A percentile compares a stretch with the other conserved stretches of the same genome.
phyloP scores from a whole-genome alignment of 2,113 vertebrate genomes.

The Eptesicus fuscus region DNA sequence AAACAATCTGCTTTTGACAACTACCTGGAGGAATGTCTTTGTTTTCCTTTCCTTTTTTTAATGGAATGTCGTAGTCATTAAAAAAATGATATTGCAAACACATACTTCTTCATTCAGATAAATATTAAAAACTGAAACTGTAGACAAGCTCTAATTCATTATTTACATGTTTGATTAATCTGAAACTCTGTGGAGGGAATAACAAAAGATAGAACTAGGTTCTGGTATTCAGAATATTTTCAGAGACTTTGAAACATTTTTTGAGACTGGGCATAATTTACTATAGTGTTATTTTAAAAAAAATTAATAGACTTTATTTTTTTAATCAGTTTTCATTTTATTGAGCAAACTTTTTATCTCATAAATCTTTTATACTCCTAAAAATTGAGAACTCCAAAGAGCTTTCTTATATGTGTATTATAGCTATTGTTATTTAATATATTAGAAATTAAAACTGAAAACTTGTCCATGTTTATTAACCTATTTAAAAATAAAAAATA shows the following conservation, averaged over 20 bases:
- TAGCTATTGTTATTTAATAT: neutral
- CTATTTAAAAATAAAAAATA: slow-evolving; percentile 3
- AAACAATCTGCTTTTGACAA: slow-evolving; percentile 8
- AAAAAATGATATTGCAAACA: slow-evolving; percentile 55
- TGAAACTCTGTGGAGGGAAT: slow-evolving; percentile 51
- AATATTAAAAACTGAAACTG: slow-evolving; percentile 71
- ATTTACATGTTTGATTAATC: slow-evolving; percentile 68
- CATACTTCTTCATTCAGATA: slow-evolving; percentile 58
- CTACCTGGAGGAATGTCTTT: neutral
- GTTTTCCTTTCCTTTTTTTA: slow-evolving; percentile 45
- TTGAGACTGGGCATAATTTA: slow-evolving; percentile 53
- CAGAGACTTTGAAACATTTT: slow-evolving; percentile 38
- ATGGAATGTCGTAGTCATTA: slow-evolving; percentile 55
- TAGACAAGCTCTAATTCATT: slow-evolving; percentile 68
- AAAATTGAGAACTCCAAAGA: neutral
- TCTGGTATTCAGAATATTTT: slow-evolving; percentile 61
- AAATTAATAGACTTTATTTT: neutral
- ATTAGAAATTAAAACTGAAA: neutral
- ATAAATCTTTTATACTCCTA: neutral
- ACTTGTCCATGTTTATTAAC: neutral
- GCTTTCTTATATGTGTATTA: neutral
- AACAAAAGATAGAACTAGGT: slow-evolving; percentile 61
- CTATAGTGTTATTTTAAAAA: neutral
- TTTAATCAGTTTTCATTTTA: neutral
- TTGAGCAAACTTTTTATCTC: neutral